Percentiles rank a stretch among this genome's conserved stretches.
These are phyloP conservation scores for Melanerpes formicivorus DNA, from an alignment of 2,113 vertebrate genomes.

Conservation along the genomic window DNA sequence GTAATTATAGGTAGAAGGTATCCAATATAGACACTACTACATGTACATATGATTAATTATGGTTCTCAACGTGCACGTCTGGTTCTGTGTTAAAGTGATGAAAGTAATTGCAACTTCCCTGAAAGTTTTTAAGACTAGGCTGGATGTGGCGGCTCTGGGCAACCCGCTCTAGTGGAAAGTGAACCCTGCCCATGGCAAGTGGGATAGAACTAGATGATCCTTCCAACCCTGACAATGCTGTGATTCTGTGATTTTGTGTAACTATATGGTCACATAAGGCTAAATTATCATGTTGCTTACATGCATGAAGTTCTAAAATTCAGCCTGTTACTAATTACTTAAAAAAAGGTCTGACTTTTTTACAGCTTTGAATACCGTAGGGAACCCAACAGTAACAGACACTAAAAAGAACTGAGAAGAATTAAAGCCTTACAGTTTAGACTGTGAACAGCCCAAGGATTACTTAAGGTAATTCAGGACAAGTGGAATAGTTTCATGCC, in stretches of 20 bases:
- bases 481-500: background rate
- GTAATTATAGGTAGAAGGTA: background rate
- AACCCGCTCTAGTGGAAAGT: too few species aligned
- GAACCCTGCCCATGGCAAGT: too few species aligned
- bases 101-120: background rate
- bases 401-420: background rate
- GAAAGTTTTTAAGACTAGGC: too few species aligned
- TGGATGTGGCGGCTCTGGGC: too few species aligned
- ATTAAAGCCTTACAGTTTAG: background rate
- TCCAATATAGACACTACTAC: background rate
- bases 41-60: background rate
- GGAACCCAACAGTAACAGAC: background rate
- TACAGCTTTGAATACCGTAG: background rate
- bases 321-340: background rate
- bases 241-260: background rate
- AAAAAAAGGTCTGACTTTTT: background rate
- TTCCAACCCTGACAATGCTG: too few species aligned
- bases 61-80: background rate
- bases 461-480: background rate
- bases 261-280: background rate
- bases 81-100: background rate
- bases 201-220: too few species aligned
- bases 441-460: background rate
- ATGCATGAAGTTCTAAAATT: background rate
- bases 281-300: background rate